Conservation (phyloP, 2,797 vertebrate species). For the Acrocephalus scirpaceus region DNA sequence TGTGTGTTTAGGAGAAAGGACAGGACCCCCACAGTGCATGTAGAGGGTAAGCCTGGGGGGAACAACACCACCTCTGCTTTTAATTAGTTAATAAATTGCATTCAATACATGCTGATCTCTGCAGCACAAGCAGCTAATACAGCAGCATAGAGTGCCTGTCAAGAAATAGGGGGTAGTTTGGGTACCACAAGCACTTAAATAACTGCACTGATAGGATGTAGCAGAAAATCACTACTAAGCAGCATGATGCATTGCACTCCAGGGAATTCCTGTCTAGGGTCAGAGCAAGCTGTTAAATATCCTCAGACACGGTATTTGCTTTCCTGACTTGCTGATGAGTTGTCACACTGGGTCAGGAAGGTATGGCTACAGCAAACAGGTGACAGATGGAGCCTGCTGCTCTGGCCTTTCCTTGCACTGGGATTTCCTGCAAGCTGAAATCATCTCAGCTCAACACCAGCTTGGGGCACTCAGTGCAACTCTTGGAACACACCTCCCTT, state of each 20-base stretch:
- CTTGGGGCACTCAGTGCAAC: neutral
- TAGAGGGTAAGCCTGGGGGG: neutral
- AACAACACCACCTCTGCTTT: neutral
- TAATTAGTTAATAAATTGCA: neutral
- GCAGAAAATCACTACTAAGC: neutral
- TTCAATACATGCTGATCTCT: neutral
- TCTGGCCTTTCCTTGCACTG: neutral
- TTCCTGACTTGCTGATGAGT: neutral
- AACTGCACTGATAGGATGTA: neutral
- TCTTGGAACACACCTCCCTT: neutral
- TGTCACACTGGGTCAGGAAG: neutral
- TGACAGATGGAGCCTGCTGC: neutral
- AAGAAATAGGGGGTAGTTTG: neutral
- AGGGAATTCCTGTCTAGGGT: neutral
- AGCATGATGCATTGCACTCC: neutral
- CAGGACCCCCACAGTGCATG: neutral
- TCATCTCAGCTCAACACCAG: neutral
- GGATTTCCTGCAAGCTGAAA: neutral
- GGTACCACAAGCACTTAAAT: neutral
- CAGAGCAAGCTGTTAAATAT: neutral
- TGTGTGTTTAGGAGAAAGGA: neutral
- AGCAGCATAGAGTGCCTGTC: neutral
- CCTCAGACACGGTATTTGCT: fast-evolving
- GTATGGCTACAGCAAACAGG: neutral
- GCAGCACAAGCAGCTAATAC: neutral